Conservation (phyloP, 2,888 invertebrate species). For the Synanthedon andrenaeformis region DNA sequence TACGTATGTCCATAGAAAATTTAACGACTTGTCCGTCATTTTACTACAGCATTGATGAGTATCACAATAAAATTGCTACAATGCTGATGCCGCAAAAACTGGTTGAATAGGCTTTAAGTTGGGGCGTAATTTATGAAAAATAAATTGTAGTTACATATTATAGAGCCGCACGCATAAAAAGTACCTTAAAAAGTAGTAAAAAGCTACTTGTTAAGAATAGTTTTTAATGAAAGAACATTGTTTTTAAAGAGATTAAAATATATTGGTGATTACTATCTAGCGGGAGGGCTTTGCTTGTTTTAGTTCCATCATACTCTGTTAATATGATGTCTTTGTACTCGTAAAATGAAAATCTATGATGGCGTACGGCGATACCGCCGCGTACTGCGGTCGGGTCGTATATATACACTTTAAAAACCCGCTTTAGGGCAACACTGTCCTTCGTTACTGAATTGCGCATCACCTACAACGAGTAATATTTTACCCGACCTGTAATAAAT, state of each 20-base stretch:
- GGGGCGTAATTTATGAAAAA: conserved; percentile 19
- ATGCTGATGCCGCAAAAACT: conserved; percentile 32
- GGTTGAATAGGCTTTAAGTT: conserved; percentile 28
- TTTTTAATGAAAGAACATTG: no score
- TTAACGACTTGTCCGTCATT: conserved; percentile 41
- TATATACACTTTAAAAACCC: conserved; percentile 18
- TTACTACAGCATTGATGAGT: conserved; percentile 36
- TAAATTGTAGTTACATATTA: conserved; percentile 9
- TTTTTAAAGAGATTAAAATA: no score
- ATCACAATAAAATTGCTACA: conserved; percentile 30
- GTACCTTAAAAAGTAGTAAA: not conserved
- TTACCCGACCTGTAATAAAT: conserved; percentile 43
- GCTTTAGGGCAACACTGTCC: conserved; percentile 48
- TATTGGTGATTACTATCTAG: no score
- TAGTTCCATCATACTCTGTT: no score
- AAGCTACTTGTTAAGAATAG: no score
- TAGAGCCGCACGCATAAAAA: not conserved
- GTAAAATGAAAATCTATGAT: no score
- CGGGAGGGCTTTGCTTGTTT: no score
- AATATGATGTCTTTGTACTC: no score
- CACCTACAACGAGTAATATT: conserved; percentile 43
- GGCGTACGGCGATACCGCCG: no score
- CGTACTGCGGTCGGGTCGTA: no score
- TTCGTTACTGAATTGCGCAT: conserved; percentile 35
- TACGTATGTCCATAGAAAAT: conserved; percentile 28